Conservation (phyloP, 1,140 invertebrate species). For the Euwallacea similis region DNA sequence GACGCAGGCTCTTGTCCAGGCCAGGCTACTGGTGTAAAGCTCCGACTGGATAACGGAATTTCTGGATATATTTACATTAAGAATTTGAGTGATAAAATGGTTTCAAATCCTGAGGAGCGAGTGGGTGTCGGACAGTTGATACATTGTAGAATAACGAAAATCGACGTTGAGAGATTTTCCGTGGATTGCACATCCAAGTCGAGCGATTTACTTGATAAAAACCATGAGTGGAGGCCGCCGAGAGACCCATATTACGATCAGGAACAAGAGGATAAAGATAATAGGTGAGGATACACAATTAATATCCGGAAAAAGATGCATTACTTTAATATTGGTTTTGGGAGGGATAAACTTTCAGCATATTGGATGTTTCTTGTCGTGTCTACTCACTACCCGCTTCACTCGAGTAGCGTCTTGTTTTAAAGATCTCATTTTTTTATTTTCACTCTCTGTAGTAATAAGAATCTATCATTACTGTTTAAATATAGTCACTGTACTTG, state of each 20-base stretch:
- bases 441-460: background rate
- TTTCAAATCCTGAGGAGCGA: constrained; percentile 89
- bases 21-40: constrained; percentile 87
- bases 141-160: constrained; percentile 92
- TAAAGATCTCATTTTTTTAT: background rate
- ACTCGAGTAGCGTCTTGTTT: too few relatives aligned
- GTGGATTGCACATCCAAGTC: constrained; percentile 93
- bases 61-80: constrained; percentile 94
- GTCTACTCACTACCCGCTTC: too few relatives aligned
- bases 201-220: constrained; percentile 89
- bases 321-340: background rate
- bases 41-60: constrained; percentile 91
- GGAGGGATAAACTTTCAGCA: too few relatives aligned
- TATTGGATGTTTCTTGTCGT: too few relatives aligned
- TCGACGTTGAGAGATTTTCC: constrained; percentile 92
- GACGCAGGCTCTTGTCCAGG: constrained; percentile 94
- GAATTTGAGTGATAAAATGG: constrained; percentile 92
- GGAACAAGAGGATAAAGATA: constrained; percentile 81
- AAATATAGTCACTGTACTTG: background rate
- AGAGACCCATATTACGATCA: constrained; percentile 93
- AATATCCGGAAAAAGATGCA: background rate
- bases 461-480: background rate
- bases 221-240: constrained; percentile 84
- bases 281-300: constrained; percentile 44
- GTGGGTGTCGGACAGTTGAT: constrained; percentile 86